Evolutionary conservation across 2,888 invertebrate species (phyloP), one percentile per base, ranked within the genome.

Genomic region (Drosophila glabriapex): DNA sequence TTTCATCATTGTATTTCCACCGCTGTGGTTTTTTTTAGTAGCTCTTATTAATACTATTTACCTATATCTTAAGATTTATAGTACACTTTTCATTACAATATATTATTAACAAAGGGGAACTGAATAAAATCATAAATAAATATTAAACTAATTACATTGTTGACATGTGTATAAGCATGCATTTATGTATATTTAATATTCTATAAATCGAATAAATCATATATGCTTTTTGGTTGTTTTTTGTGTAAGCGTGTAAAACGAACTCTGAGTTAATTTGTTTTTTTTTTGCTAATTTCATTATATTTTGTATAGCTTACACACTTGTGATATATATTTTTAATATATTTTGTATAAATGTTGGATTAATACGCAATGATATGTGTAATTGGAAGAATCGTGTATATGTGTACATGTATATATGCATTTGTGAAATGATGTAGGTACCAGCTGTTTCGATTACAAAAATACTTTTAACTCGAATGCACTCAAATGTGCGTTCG

Each of bases 351-450:
- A 66, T 69, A 81, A 76, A 58, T 65, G 58, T 69, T 73, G 70
- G 60, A 70, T 82, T 73, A 73, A 87, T 82, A 79, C 74, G 86
- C 78, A 75, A 75, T 90, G 90, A 90, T 90, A 90, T 90, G 91
- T 88, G 90, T 83, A 74, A 68, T 73, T 89, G 91, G 91, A 88
- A 88, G 88, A 86, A 68, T 83, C 50, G 68, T 70, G 68, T 41
- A 58, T 76, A 73, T 72, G 72, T 83, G 80, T 72, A 60, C 22
- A 35, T 55, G 68, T 69, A 56, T 50, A 56, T 75, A 56, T 50
- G 50, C 73, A 80, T 72, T 50, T 63, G 72, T 78, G 77, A 79
- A 74, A 67, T 76, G 59, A 78, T 76, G 75, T 68, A 75, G 73
- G 69, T 85, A 68, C 71, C 56, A 65, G 63, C 68, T 63, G 72